These are phyloP conservation scores for Talpa occidentalis DNA, from an alignment of 2,113 vertebrate genomes.

Conservation along the genomic window DNA sequence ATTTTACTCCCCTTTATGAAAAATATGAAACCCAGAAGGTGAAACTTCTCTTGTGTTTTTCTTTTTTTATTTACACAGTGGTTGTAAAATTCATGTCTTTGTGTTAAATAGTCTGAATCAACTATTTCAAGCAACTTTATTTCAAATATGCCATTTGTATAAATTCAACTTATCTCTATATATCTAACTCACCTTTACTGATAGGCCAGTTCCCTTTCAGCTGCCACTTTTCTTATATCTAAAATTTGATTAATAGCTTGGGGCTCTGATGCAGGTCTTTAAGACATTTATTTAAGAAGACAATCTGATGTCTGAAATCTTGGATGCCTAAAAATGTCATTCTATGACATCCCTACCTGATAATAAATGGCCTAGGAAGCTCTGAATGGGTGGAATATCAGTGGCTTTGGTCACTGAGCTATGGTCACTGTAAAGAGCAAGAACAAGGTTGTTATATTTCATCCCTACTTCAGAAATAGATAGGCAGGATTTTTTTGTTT, in stretches of 20 bases:
- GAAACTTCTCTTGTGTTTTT: not conserved
- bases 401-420: not conserved
- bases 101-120: not conserved
- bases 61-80: slow-evolving; percentile 2
- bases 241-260: not conserved
- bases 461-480: not conserved
- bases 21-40: not conserved
- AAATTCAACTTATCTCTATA: slow-evolving; percentile 8
- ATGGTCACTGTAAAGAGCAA: not conserved
- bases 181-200: not conserved
- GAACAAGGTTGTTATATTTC: not conserved
- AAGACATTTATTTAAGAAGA: slow-evolving; percentile 15
- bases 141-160: slow-evolving; percentile 43
- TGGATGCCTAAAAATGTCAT: not conserved
- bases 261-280: not conserved
- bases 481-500: slow-evolving; percentile 3
- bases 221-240: not conserved
- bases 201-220: not conserved
- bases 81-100: slow-evolving; percentile 3
- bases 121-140: slow-evolving; percentile 45
- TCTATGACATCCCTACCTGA: not conserved
- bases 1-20: not conserved
- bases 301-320: slow-evolving; percentile 24
- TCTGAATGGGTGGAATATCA: not conserved
- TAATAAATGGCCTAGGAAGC: not conserved